A percentile compares a stretch with the other conserved stretches of the same genome.
Conservation (phyloP, 1,140 invertebrate species). For the Arion vulgaris region DNA sequence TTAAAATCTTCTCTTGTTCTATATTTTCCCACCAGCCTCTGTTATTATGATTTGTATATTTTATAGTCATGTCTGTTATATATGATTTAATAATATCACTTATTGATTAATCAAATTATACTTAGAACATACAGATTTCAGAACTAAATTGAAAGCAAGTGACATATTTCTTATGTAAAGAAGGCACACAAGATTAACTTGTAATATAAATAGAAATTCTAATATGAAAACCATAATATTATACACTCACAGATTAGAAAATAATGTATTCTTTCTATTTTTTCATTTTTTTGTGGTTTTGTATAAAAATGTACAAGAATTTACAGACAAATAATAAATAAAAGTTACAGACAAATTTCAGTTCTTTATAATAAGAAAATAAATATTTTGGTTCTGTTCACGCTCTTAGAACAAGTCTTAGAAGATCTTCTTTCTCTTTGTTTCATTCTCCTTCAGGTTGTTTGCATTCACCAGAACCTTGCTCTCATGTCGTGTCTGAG, state of each 20-base stretch:
- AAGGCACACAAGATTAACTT: not conserved
- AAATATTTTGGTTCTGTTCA: not conserved
- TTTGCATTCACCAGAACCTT: conserved; percentile 21
- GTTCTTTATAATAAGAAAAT: not conserved
- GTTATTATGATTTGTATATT: not conserved
- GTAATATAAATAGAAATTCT: too few species aligned
- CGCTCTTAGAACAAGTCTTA: not conserved
- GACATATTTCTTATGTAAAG: too few species aligned
- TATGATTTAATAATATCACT: not conserved
- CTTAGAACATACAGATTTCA: not conserved
- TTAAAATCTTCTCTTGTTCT: not conserved
- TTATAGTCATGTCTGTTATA: not conserved
- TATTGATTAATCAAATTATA: not conserved
- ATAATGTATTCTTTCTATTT: too few species aligned
- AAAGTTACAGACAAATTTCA: not conserved
- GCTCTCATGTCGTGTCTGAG: conserved; percentile 25
- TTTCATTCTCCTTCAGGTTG: conserved; percentile 35
- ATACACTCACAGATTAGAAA: too few species aligned
- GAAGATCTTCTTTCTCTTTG: conserved; percentile 20
- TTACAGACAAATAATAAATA: too few species aligned
- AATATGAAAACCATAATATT: too few species aligned
- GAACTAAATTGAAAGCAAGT: not conserved
- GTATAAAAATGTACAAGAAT: too few species aligned
- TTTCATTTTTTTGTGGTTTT: too few species aligned
- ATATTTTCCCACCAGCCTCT: not conserved